phyloP scores from a whole-genome alignment of 2,113 vertebrate genomes.

The Crotalus helleri region DNA sequence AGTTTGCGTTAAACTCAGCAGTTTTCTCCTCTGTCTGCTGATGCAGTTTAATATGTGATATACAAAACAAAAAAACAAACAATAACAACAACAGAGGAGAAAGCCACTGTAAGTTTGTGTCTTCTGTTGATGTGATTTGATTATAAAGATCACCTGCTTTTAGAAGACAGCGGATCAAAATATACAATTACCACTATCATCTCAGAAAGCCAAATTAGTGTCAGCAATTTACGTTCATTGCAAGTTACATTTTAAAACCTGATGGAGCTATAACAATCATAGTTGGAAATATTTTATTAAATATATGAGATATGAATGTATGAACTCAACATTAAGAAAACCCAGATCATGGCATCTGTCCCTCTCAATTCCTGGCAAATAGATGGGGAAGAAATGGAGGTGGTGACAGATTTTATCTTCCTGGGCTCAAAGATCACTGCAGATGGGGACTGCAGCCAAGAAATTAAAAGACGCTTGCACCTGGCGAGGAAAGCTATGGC shows the following conservation, averaged over 20 bases:
- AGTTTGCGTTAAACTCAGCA: conserved; percentile 38
- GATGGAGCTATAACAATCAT: background rate
- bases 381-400: too few species aligned
- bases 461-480: too few species aligned
- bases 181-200: background rate
- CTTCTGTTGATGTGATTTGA: background rate
- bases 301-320: too few species aligned
- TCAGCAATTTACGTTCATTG: conserved; percentile 14
- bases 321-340: too few species aligned
- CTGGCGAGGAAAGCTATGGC: too few species aligned
- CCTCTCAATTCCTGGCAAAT: too few species aligned
- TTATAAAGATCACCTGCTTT: conserved; percentile 19
- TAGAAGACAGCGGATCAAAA: background rate
- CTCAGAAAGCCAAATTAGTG: background rate
- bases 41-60: conserved; percentile 10
- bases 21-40: conserved; percentile 21
- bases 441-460: too few species aligned
- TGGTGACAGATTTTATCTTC: too few species aligned
- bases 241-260: background rate
- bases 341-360: too few species aligned
- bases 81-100: background rate
- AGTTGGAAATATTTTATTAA: background rate
- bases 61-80: background rate
- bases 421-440: too few species aligned
- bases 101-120: conserved; percentile 23